Evolutionary conservation across 2,113 vertebrate genomes (phyloP).

Genomic region (Onychorhynchus coronatus): DNA sequence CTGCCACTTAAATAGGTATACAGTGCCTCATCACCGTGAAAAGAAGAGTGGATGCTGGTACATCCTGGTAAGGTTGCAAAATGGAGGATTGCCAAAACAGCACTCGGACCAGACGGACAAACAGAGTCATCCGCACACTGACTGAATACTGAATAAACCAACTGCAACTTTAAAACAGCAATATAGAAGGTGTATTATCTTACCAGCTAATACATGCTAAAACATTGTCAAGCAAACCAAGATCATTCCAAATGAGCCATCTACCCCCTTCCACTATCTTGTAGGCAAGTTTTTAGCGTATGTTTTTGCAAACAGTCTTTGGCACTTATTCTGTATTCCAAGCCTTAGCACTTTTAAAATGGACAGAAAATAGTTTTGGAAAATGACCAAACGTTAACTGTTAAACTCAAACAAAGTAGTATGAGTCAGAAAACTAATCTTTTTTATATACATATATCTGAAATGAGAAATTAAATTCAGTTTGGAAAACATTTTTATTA

Average conservation of each 20-base stretch:
- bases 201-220: neutral
- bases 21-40: neutral
- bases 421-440: constrained; percentile 7
- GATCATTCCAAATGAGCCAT: neutral
- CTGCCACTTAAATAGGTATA: neutral
- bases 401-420: constrained; percentile 13
- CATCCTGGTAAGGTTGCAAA: neutral
- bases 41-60: neutral
- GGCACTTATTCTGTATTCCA: neutral
- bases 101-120: neutral
- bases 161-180: neutral
- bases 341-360: neutral
- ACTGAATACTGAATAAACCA: neutral
- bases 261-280: neutral
- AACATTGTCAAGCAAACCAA: neutral
- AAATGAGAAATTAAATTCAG: constrained; percentile 43
- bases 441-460: neutral
- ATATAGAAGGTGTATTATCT: neutral
- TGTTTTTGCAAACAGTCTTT: neutral
- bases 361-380: constrained; percentile 46
- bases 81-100: neutral
- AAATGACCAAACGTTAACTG: neutral
- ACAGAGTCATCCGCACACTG: neutral
- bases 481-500: constrained; percentile 58
- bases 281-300: neutral